Percentiles rank a stretch among this genome's conserved stretches.
These are phyloP conservation scores for Emmelina monodactyla DNA, from an alignment of 2,888 invertebrate genomes.

Conservation along the genomic window DNA sequence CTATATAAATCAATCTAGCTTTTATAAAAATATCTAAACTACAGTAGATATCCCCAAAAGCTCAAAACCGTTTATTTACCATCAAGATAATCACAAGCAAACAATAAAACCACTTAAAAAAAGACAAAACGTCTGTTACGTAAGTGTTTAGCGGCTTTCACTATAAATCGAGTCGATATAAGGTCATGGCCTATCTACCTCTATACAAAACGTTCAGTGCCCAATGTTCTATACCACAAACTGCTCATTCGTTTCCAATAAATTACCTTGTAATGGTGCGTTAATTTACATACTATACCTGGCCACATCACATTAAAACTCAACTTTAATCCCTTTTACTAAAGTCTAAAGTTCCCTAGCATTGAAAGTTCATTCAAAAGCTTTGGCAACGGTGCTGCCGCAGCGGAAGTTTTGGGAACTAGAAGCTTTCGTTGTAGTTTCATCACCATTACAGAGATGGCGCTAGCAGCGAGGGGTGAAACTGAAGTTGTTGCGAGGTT, in stretches of 20 bases:
- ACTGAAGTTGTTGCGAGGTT: conserved; percentile 28
- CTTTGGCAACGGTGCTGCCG: conserved; percentile 31
- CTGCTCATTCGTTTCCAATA: conserved; percentile 68
- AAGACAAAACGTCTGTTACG: conserved; percentile 56
- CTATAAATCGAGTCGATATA: conserved; percentile 63
- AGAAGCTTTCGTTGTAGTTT: conserved; percentile 40
- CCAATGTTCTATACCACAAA: conserved; percentile 62
- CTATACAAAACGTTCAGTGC: conserved; percentile 54
- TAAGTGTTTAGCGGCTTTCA: conserved; percentile 52
- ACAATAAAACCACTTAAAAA: too few species aligned
- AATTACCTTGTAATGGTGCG: conserved; percentile 64
- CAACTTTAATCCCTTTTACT: too few species aligned
- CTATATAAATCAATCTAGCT: too few species aligned
- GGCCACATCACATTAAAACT: too few species aligned
- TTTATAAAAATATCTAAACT: too few species aligned
- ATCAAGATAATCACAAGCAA: not conserved
- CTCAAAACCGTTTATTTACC: too few species aligned
- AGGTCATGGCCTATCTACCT: conserved; percentile 67
- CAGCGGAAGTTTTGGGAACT: conserved; percentile 39
- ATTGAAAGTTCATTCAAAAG: conserved; percentile 65
- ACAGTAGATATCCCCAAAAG: too few species aligned
- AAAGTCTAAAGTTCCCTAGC: too few species aligned
- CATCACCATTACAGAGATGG: conserved; percentile 47
- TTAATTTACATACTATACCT: conserved; percentile 62
- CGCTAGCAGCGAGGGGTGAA: conserved; percentile 25